A percentile compares a stretch with the other conserved stretches of the same genome.
phyloP scores from a whole-genome alignment of 1,140 invertebrate genomes.

The Bactericera cockerelli region DNA sequence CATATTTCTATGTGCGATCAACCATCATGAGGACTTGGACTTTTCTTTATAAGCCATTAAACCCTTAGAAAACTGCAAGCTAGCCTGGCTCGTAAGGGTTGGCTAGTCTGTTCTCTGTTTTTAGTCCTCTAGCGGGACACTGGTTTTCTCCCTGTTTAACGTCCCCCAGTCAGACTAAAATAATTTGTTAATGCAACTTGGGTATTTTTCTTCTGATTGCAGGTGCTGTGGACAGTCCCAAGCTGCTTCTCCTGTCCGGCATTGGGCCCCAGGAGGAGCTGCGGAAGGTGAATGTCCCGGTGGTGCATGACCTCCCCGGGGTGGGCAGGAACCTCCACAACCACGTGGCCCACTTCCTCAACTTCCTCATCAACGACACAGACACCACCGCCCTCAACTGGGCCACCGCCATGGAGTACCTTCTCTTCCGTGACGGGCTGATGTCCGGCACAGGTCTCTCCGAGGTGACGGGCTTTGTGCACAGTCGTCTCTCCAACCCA shows the following conservation, averaged over 20 bases:
- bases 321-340: constrained; percentile 81
- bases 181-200: too few species aligned
- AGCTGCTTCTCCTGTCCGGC: constrained; percentile 68
- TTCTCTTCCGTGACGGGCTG: constrained; percentile 63
- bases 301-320: constrained; percentile 56
- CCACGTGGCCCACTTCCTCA: constrained; percentile 60
- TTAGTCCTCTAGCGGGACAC: too few species aligned
- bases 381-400: constrained; percentile 65
- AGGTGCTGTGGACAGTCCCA: constrained; percentile 56
- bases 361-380: constrained; percentile 66
- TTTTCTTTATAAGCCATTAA: too few species aligned
- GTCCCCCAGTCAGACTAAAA: too few species aligned
- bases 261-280: constrained; percentile 62
- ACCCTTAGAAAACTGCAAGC: too few species aligned
- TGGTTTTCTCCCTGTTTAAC: too few species aligned
- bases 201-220: constrained; percentile 27
- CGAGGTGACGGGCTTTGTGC: constrained; percentile 65
- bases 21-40: too few species aligned
- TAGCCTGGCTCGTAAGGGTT: too few species aligned
- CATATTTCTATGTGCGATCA: too few species aligned
- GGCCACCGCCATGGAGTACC: constrained; percentile 74
- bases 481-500: constrained; percentile 60
- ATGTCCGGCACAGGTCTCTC: constrained; percentile 73
- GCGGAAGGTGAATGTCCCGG: constrained; percentile 39
- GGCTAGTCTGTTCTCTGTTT: too few species aligned